Conservation (phyloP, 2,888 invertebrate genomes). For the Rhagonycha fulva region DNA sequence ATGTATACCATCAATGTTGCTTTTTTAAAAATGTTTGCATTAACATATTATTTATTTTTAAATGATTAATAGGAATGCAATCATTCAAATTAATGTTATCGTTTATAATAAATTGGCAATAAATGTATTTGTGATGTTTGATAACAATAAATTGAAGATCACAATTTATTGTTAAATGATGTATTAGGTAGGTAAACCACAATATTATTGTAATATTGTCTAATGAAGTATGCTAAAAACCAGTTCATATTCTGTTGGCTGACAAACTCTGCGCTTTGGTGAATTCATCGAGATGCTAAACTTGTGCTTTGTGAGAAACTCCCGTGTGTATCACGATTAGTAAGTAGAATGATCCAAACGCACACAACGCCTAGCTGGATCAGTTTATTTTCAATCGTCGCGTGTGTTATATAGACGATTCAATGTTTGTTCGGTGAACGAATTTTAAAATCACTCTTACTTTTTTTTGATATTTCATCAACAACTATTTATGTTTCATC, state of each 20-base stretch:
- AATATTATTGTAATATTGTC: not conserved
- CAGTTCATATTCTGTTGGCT: constrained; percentile 19
- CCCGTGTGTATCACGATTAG: constrained; percentile 17
- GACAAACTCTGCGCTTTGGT: constrained; percentile 12
- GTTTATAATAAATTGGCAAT: not conserved
- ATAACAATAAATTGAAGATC: not conserved
- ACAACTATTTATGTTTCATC: not conserved
- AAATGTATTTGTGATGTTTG: not conserved
- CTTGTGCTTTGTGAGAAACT: constrained; percentile 9
- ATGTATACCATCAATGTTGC: too few relatives aligned
- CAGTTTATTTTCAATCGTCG: constrained; percentile 20
- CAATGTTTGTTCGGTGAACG: constrained; percentile 11
- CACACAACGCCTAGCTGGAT: constrained; percentile 16
- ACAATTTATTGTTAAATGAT: not conserved
- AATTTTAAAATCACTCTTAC: constrained; percentile 6
- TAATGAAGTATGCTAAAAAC: constrained; percentile 9
- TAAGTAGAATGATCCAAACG: constrained; percentile 22
- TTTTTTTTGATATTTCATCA: not conserved
- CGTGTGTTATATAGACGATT: not conserved
- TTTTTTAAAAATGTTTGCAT: not conserved
- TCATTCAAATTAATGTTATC: not conserved
- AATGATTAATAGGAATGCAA: not conserved
- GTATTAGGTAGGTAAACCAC: not conserved
- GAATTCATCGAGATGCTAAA: constrained; percentile 9
- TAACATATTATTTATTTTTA: not conserved